phyloP scores from a whole-genome alignment of 2,113 vertebrate species.

The Octodon degus region DNA sequence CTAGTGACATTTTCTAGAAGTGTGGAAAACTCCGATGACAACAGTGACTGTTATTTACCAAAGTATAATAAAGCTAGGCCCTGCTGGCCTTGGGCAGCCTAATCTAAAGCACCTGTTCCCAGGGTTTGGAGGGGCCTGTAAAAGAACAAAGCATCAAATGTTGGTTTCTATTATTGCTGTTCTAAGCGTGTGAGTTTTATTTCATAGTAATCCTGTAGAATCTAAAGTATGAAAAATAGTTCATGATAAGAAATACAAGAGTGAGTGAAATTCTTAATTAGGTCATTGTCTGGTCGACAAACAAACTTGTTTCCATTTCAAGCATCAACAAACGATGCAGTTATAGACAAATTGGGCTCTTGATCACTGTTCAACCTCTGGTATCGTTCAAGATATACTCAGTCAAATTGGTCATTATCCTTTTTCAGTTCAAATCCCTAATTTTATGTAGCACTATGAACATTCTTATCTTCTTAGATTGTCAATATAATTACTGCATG shows the following conservation, averaged over 20 bases:
- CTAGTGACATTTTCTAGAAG: slow-evolving; percentile 86
- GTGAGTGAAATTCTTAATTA: slow-evolving; percentile 37
- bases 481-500: background rate
- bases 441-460: background rate
- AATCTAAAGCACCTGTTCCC: slow-evolving; percentile 82
- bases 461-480: background rate
- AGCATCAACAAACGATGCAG: background rate
- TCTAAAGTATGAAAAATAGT: slow-evolving; percentile 61
- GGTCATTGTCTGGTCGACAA: background rate
- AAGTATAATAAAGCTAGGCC: slow-evolving; percentile 76
- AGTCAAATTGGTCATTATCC: background rate
- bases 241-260: background rate
- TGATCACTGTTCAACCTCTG: background rate
- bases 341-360: background rate
- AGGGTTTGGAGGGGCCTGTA: background rate
- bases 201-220: slow-evolving; percentile 64
- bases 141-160: slow-evolving; percentile 71
- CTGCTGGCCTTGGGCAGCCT: slow-evolving; percentile 71
- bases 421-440: background rate
- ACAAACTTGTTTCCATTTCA: background rate
- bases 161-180: slow-evolving; percentile 49
- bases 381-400: background rate
- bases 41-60: slow-evolving; percentile 83
- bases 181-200: slow-evolving; percentile 60
- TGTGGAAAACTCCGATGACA: slow-evolving; percentile 79